Conservation (phyloP, 2,113 vertebrate genomes). For the Pogonocichla stellata region DNA sequence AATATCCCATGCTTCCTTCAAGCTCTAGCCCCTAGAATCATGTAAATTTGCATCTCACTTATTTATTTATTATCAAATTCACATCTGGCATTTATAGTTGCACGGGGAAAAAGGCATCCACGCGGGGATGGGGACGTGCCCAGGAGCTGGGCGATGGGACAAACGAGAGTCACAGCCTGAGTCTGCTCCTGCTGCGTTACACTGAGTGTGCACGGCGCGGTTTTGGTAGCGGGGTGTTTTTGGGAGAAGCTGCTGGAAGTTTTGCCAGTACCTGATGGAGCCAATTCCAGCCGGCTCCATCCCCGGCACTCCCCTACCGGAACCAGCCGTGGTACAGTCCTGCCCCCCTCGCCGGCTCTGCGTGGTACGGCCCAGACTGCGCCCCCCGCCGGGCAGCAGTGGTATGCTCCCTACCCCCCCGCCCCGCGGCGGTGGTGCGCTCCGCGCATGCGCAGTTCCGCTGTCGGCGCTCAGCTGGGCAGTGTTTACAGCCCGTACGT, state of each 20-base stretch:
- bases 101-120: not conserved
- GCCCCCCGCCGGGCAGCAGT: not conserved
- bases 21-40: not conserved
- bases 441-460: not conserved
- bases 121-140: rapidly evolving
- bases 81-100: not conserved
- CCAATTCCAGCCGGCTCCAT: not conserved
- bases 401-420: not conserved
- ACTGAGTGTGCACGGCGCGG: not conserved
- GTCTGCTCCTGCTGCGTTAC: rapidly evolving
- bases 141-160: not conserved
- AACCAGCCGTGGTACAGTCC: not conserved
- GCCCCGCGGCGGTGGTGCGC: not conserved
- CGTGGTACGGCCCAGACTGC: not conserved
- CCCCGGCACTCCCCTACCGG: rapidly evolving
- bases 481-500: conserved; percentile 22
- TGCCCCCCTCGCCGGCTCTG: not conserved
- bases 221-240: not conserved
- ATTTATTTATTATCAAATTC: not conserved
- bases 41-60: not conserved
- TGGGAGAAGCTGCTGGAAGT: not conserved
- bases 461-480: conserved; percentile 8
- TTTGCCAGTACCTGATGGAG: rapidly evolving
- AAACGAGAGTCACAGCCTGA: rapidly evolving
- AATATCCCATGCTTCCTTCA: not conserved